These are phyloP conservation scores for Mustela lutreola DNA, from an alignment of 2,113 vertebrate genomes.

Conservation along the genomic window DNA sequence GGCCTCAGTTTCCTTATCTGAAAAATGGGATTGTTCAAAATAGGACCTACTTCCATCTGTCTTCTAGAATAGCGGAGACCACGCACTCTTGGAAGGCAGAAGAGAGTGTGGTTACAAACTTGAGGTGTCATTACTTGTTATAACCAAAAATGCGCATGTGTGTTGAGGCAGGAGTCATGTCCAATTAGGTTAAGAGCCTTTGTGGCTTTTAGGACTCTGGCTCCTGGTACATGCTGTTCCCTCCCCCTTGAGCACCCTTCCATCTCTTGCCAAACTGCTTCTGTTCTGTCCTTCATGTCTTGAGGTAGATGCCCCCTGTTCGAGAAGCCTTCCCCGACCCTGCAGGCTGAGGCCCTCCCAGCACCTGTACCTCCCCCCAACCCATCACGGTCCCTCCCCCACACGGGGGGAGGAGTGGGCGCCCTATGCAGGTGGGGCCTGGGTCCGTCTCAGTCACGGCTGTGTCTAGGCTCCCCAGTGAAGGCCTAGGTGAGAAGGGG, in stretches of 20 bases:
- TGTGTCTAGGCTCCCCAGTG: neutral
- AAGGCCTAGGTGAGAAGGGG: neutral
- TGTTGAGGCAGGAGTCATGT: neutral
- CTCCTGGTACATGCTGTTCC: neutral
- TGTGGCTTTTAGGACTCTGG: neutral
- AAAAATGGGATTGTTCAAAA: neutral
- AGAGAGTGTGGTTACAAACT: neutral
- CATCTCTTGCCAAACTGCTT: neutral
- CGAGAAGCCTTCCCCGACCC: neutral
- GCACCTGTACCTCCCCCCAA: neutral
- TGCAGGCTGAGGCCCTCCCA: neutral
- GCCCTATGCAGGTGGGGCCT: neutral
- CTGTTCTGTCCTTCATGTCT: neutral
- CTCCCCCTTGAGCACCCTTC: neutral
- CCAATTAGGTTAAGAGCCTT: neutral
- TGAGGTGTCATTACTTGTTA: neutral
- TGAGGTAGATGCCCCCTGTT: neutral
- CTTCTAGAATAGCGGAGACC: neutral
- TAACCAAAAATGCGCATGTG: neutral
- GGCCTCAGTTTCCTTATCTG: neutral
- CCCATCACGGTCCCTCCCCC: neutral
- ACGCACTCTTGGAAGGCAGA: neutral
- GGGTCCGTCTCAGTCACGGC: neutral
- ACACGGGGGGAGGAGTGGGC: neutral
- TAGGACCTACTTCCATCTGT: neutral